Evolutionary conservation across 2,888 invertebrate species (phyloP).

Genomic region (Plusia festucae): DNA sequence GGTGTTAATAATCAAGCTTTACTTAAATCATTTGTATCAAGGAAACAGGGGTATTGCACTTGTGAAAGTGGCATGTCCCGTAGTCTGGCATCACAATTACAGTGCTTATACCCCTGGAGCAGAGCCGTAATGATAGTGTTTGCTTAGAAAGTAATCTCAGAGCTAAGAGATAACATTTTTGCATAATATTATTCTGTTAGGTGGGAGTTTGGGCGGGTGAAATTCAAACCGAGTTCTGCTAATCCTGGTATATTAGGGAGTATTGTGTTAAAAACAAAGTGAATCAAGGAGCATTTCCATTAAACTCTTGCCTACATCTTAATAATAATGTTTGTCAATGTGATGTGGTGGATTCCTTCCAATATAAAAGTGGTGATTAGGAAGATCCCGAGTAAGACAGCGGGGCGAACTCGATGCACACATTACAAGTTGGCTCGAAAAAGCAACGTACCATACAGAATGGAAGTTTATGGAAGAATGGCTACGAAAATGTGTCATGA

Average conservation of each 20-base stretch:
- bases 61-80: slow-evolving; percentile 47
- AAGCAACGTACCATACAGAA: too few relatives aligned
- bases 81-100: slow-evolving; percentile 70
- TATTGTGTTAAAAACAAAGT: too few relatives aligned
- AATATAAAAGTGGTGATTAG: too few relatives aligned
- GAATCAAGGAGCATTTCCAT: too few relatives aligned
- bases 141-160: slow-evolving; percentile 70
- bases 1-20: slow-evolving; percentile 15
- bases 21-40: slow-evolving; percentile 13
- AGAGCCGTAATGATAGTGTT: slow-evolving; percentile 71
- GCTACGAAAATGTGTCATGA: too few relatives aligned
- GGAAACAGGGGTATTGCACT: slow-evolving; percentile 38
- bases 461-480: too few relatives aligned
- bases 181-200: slow-evolving; percentile 41
- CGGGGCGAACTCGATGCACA: too few relatives aligned
- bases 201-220: slow-evolving; percentile 31
- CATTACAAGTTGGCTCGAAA: too few relatives aligned
- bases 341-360: too few relatives aligned
- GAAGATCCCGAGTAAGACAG: too few relatives aligned
- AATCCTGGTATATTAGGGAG: neutral
- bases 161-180: slow-evolving; percentile 49
- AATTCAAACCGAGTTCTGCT: slow-evolving; percentile 13
- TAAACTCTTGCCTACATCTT: too few relatives aligned
- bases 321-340: too few relatives aligned
- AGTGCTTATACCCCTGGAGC: slow-evolving; percentile 61